Percentiles rank a stretch among this genome's conserved stretches.
phyloP scores from a whole-genome alignment of 2,888 invertebrate genomes.

The Ectemnius lituratus region DNA sequence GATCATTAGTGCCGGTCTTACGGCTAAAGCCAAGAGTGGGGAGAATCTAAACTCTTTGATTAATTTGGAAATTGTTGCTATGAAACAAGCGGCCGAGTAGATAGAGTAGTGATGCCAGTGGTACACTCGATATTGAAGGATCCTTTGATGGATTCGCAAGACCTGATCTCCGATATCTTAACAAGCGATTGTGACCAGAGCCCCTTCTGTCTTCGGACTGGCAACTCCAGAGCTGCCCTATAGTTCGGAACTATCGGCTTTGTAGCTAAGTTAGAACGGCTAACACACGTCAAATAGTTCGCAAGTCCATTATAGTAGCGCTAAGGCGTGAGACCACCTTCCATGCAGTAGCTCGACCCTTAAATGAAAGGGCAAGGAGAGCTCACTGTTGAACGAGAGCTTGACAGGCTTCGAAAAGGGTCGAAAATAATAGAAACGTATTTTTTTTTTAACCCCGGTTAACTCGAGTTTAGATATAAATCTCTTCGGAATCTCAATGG shows the following conservation, averaged over 20 bases:
- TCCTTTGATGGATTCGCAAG: constrained; percentile 41
- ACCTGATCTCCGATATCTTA: constrained; percentile 32
- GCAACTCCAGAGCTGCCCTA: constrained; percentile 34
- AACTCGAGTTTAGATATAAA: constrained; percentile 21
- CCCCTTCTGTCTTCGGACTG: constrained; percentile 40
- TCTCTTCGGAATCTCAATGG: constrained; percentile 20
- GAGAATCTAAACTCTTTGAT: too few relatives aligned
- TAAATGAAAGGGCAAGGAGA: too few relatives aligned
- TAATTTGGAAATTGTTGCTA: too few relatives aligned
- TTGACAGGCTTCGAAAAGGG: too few relatives aligned
- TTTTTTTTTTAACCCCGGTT: not conserved
- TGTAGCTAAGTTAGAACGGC: constrained; percentile 54
- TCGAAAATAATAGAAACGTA: too few relatives aligned
- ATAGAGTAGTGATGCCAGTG: not conserved
- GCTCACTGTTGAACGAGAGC: too few relatives aligned
- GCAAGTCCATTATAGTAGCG: constrained; percentile 58
- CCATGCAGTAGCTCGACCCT: too few relatives aligned
- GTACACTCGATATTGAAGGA: constrained; percentile 20
- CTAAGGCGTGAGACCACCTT: constrained; percentile 41
- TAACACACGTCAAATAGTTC: constrained; percentile 56
- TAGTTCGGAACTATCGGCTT: constrained; percentile 48
- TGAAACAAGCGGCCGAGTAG: too few relatives aligned
- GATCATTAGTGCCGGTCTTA: too few relatives aligned
- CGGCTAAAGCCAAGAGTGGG: too few relatives aligned
- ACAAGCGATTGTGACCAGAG: constrained; percentile 45